Base-by-base conservation (phyloP, 2,113 vertebrate species). In the Larimichthys crocea region DNA sequence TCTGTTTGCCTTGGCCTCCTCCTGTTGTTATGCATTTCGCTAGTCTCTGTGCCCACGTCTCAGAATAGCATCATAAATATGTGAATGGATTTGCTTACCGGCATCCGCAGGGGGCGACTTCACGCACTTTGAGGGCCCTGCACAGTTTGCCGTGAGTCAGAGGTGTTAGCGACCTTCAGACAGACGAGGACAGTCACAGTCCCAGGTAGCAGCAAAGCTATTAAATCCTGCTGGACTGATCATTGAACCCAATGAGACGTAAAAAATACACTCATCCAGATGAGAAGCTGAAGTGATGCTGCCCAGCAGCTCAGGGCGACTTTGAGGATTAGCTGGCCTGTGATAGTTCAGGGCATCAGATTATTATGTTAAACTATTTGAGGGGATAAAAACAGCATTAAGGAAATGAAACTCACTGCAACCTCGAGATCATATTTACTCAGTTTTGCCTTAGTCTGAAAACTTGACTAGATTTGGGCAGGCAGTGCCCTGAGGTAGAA, bases 11-110 rank as follows among this genome's bases (percentile, higher is more conserved):
- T 49, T 7, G 3, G n/a, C 60, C 60, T 79, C 57, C 48, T 71
- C 60, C 29, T 9, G 5, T 65, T 40, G 22, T 53, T 50, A 49
- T 1, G 0, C 9, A 60, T 46, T 63, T 81, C 22, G 1, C 53
- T 19, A 35, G 44, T 53, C 56, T 56, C 62, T 65, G 16, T 40
- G 40, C 16, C 7, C 12, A 44, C 16, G 14, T 63, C 89, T 89
- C 66, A 72, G 76, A 89, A 84, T 83, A 88, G 88, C 59, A 79
- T 78, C 80, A 50, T 46, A 78, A 80, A 91, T 62, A 71, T 85
- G 84, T 76, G 64, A 90, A 87, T 73, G 61, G 82, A 84, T 91
- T 89, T 79, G 29, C 64, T 77, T 24, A 31, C 7, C 17, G 46
- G 15, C 64, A 66, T 76, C 64, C 78, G 64, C 48, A 7, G 63